Evolutionary conservation across 2,797 vertebrate genomes (phyloP).

Genomic region (Acrossocheilus fasciatus): DNA sequence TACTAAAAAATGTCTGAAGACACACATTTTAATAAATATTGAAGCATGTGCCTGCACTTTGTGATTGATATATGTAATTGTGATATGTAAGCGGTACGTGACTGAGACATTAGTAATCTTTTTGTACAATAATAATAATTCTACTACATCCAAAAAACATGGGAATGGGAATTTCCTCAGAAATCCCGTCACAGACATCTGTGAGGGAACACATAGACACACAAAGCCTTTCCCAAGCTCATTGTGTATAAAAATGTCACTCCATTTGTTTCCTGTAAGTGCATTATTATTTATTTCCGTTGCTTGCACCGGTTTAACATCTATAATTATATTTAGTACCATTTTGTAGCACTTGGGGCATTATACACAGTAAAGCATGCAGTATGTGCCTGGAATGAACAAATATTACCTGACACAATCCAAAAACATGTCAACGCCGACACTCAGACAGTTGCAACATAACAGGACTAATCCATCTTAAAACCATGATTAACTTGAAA

Average conservation of each 20-base stretch:
- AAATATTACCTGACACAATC: constrained; percentile 53
- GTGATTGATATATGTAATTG: not conserved
- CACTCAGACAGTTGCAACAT: constrained; percentile 60
- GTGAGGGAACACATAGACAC: constrained; percentile 5
- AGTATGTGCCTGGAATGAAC: constrained; percentile 20
- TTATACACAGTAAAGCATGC: constrained; percentile 3
- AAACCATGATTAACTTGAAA: constrained; percentile 34
- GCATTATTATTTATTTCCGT: constrained; percentile 59
- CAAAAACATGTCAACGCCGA: not conserved
- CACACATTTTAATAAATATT: not conserved
- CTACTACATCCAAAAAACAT: not conserved
- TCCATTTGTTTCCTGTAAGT: constrained; percentile 58
- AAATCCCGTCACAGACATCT: constrained; percentile 41
- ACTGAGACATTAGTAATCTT: not conserved
- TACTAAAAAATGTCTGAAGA: not conserved
- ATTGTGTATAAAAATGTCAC: constrained; percentile 42
- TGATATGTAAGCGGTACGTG: not conserved
- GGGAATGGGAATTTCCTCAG: constrained; percentile 39
- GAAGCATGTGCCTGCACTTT: not conserved
- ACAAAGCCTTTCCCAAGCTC: constrained; percentile 34
- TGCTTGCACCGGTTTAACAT: constrained; percentile 3
- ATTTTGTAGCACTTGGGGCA: not conserved
- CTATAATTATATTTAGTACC: constrained; percentile 5
- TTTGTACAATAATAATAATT: constrained; percentile 17
- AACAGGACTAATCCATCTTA: constrained; percentile 46